phyloP scores from a whole-genome alignment of 2,113 vertebrate genomes.

The Leptodactylus fuscus region DNA sequence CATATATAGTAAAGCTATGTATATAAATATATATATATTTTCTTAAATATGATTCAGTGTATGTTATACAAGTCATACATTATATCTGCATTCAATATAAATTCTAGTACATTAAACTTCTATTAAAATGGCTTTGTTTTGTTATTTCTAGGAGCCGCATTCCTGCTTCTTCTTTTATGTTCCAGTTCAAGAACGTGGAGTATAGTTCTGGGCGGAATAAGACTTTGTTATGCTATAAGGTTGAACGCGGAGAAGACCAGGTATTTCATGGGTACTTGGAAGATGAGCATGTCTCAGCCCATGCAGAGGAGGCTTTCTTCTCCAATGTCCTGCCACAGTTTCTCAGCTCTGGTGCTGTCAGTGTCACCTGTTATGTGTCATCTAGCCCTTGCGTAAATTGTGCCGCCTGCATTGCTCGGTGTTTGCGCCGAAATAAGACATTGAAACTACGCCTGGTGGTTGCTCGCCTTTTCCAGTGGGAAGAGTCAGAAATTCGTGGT shows the following conservation, averaged over 20 bases:
- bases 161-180: constrained; percentile 88
- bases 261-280: constrained; percentile 84
- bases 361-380: constrained; percentile 90
- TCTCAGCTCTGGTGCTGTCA: constrained; percentile 75
- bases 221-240: constrained; percentile 90
- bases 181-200: constrained; percentile 96
- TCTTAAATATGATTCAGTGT: not conserved
- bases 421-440: constrained; percentile 75
- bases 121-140: not conserved
- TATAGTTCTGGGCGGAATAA: constrained; percentile 97
- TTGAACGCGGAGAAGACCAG: constrained; percentile 77
- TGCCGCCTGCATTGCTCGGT: constrained; percentile 77
- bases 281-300: constrained; percentile 83
- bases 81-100: not conserved
- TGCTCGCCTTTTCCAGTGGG: constrained; percentile 91
- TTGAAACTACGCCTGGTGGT: constrained; percentile 83
- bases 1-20: too few relatives aligned
- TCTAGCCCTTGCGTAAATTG: constrained; percentile 90
- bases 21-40: too few relatives aligned
- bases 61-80: not conserved
- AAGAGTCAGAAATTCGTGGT: constrained; percentile 84
- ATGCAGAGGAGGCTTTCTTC: constrained; percentile 92
- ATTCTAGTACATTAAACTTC: not conserved
- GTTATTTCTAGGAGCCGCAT: constrained; percentile 80
- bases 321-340: constrained; percentile 77